These are phyloP conservation scores for Hirundichthys speculiger DNA, from an alignment of 2,113 vertebrate genomes.

Conservation along the genomic window DNA sequence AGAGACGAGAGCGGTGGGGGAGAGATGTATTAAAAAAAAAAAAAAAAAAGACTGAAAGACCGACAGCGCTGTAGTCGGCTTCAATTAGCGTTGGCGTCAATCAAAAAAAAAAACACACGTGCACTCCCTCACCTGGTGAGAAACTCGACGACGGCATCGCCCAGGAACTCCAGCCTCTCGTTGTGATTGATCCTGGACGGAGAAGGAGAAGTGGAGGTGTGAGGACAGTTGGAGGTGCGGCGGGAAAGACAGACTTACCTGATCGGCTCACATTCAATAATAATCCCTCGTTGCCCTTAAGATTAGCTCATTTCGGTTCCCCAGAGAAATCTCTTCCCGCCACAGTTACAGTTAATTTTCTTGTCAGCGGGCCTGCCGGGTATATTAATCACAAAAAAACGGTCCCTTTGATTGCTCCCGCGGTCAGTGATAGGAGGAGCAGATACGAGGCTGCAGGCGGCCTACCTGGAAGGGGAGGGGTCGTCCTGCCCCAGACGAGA, in stretches of 20 bases:
- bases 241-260: slow-evolving; percentile 4
- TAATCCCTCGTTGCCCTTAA: slow-evolving; percentile 40
- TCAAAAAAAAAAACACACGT: slow-evolving; percentile 34
- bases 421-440: slow-evolving; percentile 46
- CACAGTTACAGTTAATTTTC: slow-evolving; percentile 71
- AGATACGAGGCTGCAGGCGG: slow-evolving; percentile 48
- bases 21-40: background rate
- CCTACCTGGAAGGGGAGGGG: slow-evolving; percentile 96
- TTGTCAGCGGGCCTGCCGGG: slow-evolving; percentile 65
- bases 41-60: slow-evolving; percentile 4
- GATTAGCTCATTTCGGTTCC: slow-evolving; percentile 61
- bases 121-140: slow-evolving; percentile 90
- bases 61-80: slow-evolving; percentile 44
- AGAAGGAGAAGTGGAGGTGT: background rate
- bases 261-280: slow-evolving; percentile 41
- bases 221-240: slow-evolving; percentile 19
- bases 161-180: slow-evolving; percentile 96
- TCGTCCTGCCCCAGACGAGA: slow-evolving; percentile 99
- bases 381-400: slow-evolving; percentile 63
- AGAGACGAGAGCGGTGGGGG: background rate
- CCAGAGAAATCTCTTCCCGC: slow-evolving; percentile 40
- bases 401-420: slow-evolving; percentile 60
- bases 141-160: slow-evolving; percentile 99
- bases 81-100: slow-evolving; percentile 61
- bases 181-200: slow-evolving; percentile 96